Percentiles rank a stretch among this genome's conserved stretches.
These are phyloP conservation scores for Hippocampus mohnikei DNA, from an alignment of 2,113 vertebrate genomes.

Conservation along the genomic window DNA sequence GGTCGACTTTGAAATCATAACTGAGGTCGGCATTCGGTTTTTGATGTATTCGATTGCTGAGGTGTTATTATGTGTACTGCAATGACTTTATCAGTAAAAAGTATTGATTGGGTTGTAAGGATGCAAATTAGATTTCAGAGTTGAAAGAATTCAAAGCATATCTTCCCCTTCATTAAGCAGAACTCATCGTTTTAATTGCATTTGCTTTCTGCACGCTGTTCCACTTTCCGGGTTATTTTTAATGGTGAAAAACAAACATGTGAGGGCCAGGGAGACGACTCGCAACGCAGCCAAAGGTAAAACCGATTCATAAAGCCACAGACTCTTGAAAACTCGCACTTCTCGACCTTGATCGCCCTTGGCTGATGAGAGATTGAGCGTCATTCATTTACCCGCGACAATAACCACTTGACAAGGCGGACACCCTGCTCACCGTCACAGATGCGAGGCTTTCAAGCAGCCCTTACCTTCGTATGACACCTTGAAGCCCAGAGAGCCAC, in stretches of 20 bases:
- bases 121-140: constrained; percentile 62
- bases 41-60: constrained; percentile 1
- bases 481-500: constrained; percentile 93
- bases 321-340: constrained; percentile 14
- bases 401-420: background rate
- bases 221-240: constrained; percentile 66
- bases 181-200: constrained; percentile 73
- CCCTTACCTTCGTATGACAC: constrained; percentile 89
- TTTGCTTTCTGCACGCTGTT: constrained; percentile 52
- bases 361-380: background rate
- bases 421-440: background rate
- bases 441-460: background rate
- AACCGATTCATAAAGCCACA: constrained; percentile 24
- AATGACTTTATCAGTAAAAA: constrained; percentile 44
- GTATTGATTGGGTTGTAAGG: constrained; percentile 53
- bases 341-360: background rate
- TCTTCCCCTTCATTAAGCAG: constrained; percentile 68
- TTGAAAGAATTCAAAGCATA: constrained; percentile 67
- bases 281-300: constrained; percentile 35
- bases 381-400: background rate
- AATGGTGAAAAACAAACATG: constrained; percentile 58
- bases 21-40: too few species aligned
- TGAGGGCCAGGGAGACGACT: constrained; percentile 39
- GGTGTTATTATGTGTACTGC: constrained; percentile 22
- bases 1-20: too few species aligned